Evolutionary conservation across 2,888 invertebrate genomes (phyloP).

Genomic region (Phrixothrix hirtus): DNA sequence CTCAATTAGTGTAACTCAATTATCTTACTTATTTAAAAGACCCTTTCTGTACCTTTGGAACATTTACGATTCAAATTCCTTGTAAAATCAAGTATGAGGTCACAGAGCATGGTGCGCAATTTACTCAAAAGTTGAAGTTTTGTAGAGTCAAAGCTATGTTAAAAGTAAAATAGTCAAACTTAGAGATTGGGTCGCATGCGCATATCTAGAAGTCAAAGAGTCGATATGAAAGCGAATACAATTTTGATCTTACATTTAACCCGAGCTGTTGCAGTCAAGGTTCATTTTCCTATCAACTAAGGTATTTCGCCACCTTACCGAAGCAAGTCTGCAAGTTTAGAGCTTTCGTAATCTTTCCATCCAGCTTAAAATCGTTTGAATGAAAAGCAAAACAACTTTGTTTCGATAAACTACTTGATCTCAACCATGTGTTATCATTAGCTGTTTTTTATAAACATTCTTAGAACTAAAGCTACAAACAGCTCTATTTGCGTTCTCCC

Average conservation of each 20-base stretch:
- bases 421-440: conserved; percentile 37
- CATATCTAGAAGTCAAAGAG: conserved; percentile 15
- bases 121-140: conserved; percentile 6
- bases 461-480: conserved; percentile 25
- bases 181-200: conserved; percentile 23
- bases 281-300: conserved; percentile 19
- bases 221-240: conserved; percentile 20
- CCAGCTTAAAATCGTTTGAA: conserved; percentile 33
- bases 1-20: no score
- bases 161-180: conserved; percentile 17
- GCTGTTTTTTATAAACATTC: conserved; percentile 35
- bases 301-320: conserved; percentile 13
- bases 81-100: conserved; percentile 4
- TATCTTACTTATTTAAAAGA: no score
- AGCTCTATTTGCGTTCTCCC: conserved; percentile 29
- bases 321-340: conserved; percentile 30
- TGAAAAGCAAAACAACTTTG: conserved; percentile 29
- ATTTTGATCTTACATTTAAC: conserved; percentile 16
- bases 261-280: conserved; percentile 7
- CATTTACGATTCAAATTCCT: no score
- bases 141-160: conserved; percentile 20
- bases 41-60: no score
- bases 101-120: conserved; percentile 17
- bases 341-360: conserved; percentile 34
- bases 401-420: conserved; percentile 33